Percentiles rank a stretch among this genome's conserved stretches.
These are phyloP conservation scores for Drosophila paulistorum DNA, from an alignment of 1,140 invertebrate species.

Conservation along the genomic window DNA sequence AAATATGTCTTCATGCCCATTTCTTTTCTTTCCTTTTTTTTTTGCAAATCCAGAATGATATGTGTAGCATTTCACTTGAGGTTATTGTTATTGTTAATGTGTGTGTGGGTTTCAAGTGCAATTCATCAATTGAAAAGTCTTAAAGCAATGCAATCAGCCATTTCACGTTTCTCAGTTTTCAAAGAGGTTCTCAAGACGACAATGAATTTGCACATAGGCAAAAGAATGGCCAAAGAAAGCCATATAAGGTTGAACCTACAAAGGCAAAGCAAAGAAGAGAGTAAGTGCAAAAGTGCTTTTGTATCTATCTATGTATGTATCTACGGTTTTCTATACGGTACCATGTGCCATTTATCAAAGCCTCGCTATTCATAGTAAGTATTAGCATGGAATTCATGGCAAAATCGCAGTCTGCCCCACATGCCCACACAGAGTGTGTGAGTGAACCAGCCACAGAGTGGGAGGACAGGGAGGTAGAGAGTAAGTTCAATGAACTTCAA, in stretches of 20 bases:
- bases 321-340: slow-evolving; percentile 19
- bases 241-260: slow-evolving; percentile 44
- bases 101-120: slow-evolving; percentile 37
- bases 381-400: slow-evolving; percentile 22
- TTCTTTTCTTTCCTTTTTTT: background rate
- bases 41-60: slow-evolving; percentile 17
- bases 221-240: slow-evolving; percentile 38
- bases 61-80: slow-evolving; percentile 4
- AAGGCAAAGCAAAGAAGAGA: background rate
- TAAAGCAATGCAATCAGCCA: slow-evolving; percentile 25
- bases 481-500: slow-evolving; percentile 25
- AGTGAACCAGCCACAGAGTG: background rate
- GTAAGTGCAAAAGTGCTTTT: slow-evolving; percentile 1
- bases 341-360: slow-evolving; percentile 57
- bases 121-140: slow-evolving; percentile 40
- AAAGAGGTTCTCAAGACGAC: slow-evolving; percentile 30
- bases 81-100: slow-evolving; percentile 11
- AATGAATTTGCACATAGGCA: slow-evolving; percentile 47
- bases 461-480: background rate
- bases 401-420: slow-evolving; percentile 44
- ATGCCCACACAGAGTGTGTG: slow-evolving; percentile 33
- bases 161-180: slow-evolving; percentile 12
- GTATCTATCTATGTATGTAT: background rate
- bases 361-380: slow-evolving; percentile 45
- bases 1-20: background rate